These are phyloP conservation scores for Panthera uncia DNA, from an alignment of 2,113 vertebrate species.

Conservation along the genomic window DNA sequence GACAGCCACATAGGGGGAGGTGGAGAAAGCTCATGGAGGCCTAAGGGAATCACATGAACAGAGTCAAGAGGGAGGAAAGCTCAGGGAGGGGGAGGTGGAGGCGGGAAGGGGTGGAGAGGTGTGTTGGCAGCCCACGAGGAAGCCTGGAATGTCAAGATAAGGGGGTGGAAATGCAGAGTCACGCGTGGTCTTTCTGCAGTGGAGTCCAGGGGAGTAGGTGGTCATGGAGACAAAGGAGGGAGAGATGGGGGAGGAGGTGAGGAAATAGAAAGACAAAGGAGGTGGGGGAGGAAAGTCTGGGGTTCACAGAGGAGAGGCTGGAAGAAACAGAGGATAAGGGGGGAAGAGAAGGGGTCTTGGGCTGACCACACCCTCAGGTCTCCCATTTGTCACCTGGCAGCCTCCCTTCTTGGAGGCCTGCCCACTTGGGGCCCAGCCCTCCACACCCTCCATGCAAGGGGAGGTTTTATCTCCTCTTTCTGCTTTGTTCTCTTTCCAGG, in stretches of 20 bases:
- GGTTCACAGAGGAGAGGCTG: not conserved
- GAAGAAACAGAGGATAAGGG: not conserved
- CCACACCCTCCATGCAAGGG: not conserved
- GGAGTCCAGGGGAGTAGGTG: not conserved
- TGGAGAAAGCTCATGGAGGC: not conserved
- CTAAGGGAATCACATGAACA: not conserved
- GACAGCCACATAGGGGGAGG: not conserved
- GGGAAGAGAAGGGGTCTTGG: not conserved
- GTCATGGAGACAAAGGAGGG: not conserved
- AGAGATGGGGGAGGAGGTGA: not conserved
- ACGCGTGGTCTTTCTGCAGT: not conserved
- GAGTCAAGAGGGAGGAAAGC: not conserved
- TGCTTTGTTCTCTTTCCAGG: conserved; percentile 62
- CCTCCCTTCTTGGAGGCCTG: not conserved
- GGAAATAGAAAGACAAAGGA: not conserved
- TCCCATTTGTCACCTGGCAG: not conserved
- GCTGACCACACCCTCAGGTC: not conserved
- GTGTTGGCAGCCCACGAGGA: not conserved
- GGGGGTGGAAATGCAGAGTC: not conserved
- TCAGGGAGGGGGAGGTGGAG: not conserved
- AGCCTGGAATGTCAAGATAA: conserved; percentile 53
- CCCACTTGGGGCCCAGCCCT: not conserved
- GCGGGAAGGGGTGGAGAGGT: conserved; percentile 33
- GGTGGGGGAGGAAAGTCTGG: not conserved
- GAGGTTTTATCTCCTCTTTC: conserved; percentile 5